Conservation (phyloP, 2,797 vertebrate species). For the Phataginus tricuspis region DNA sequence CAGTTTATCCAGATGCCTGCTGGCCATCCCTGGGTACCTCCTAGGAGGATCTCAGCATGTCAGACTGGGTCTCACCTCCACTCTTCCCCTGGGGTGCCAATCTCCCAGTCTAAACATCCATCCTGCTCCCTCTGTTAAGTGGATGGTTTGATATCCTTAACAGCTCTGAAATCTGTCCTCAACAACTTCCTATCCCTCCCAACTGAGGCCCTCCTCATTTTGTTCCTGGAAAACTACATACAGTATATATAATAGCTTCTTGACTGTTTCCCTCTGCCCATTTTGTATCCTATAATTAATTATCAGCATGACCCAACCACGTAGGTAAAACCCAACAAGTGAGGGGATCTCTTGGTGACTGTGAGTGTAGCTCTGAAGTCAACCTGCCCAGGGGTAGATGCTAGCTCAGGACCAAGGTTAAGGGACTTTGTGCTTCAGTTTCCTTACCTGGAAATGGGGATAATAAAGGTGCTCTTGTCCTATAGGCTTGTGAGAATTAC, state of each 20-base stretch:
- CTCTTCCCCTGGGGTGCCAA: neutral
- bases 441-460: neutral
- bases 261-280: neutral
- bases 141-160: neutral
- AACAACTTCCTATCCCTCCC: neutral
- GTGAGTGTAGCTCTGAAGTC: neutral
- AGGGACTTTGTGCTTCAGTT: neutral
- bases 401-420: neutral
- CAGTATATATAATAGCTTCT: neutral
- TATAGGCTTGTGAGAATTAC: neutral
- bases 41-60: neutral
- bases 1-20: neutral
- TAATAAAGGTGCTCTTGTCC: neutral
- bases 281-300: neutral
- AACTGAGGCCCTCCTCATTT: neutral
- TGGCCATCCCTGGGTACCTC: neutral
- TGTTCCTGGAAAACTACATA: neutral
- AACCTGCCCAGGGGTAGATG: neutral
- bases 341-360: neutral
- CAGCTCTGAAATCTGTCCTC: neutral
- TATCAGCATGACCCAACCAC: neutral
- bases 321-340: neutral
- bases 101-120: neutral
- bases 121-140: neutral
- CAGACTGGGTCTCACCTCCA: neutral